Conservation (phyloP, 2,888 invertebrate genomes). For the Tetranychus piercei region DNA sequence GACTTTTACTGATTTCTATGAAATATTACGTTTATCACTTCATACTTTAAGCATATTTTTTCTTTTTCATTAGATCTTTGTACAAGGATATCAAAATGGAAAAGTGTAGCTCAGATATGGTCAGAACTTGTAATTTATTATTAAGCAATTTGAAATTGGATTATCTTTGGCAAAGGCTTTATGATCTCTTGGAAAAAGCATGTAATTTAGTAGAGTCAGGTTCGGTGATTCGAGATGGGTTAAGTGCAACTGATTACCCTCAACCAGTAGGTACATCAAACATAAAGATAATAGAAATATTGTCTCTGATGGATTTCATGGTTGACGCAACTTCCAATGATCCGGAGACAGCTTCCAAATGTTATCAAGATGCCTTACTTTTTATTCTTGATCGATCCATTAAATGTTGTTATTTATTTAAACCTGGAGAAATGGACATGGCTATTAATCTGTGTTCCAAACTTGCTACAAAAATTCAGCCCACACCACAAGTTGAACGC, state of each 20-base stretch:
- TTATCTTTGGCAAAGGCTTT: conserved; percentile 48
- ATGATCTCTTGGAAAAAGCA: conserved; percentile 13
- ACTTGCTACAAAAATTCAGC: conserved; percentile 8
- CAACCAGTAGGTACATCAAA: conserved; percentile 1
- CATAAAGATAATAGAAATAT: conserved; percentile 40
- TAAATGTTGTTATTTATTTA: conserved; percentile 25
- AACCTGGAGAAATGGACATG: conserved; percentile 5
- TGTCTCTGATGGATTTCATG: conserved; percentile 51
- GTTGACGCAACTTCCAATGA: conserved; percentile 38
- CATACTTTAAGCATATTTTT: neutral
- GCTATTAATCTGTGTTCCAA: conserved; percentile 3
- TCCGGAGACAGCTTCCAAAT: conserved; percentile 54
- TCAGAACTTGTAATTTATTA: conserved; percentile 63
- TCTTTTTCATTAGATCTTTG: neutral
- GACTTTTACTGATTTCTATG: no score
- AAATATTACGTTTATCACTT: no score
- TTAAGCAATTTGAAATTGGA: conserved; percentile 65
- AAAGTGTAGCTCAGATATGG: conserved; percentile 40
- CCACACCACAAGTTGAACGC: neutral
- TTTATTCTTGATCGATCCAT: conserved; percentile 46
- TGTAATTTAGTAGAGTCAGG: neutral
- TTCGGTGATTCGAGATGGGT: neutral
- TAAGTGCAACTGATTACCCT: neutral
- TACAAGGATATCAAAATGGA: neutral
- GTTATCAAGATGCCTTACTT: conserved; percentile 54